Base-by-base conservation (phyloP, 2,888 invertebrate genomes). In the Germaria angustata region DNA sequence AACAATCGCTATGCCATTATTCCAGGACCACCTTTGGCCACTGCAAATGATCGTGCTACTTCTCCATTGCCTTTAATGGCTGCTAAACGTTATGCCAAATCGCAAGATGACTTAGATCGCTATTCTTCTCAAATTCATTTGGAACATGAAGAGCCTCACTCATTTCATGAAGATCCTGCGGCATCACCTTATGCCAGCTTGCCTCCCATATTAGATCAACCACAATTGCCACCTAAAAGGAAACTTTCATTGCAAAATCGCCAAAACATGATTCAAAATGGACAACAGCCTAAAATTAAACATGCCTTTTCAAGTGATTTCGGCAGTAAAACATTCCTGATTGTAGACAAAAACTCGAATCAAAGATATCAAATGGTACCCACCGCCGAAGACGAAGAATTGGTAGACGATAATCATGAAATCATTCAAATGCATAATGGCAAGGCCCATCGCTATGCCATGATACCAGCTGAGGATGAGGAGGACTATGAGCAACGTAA, bases 331-430 rank as follows among this genome's bases (percentile, higher is more conserved):
- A 87, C 91, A 0, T 90, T 91, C 46, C 86, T 91, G 1, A 86
- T 91, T 79, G 93, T 94, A 0, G 93, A 94, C 66, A 88, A 93
- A 91, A 91, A 91, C 39, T 91, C 87, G 92, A 91, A 89, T 91
- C 88, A 94, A 92, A 87, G 94, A 90, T 92, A 94, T 91, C 91
- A 94, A 90, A 93, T 94, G 7, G 94, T 94, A 80, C 94, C 94
- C 39, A 93, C 94, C 0, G 94, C 94, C 13, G 94, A 94, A 15
- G 93, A 93, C 85, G 91, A 91, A 79, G 91, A 91, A 76, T 80
- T 91, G 32, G 91, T 91, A 9, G 91, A 91, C 80, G 90, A 91
- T 15, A 91, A 91, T 78, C 91, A 91, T 68, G 91, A 91, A 84
- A 90, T 91, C 17, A 91, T 91, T 83, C 91, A 91, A 84, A 91